These are phyloP conservation scores for Isichthys henryi DNA, from an alignment of 2,113 vertebrate genomes.

Conservation along the genomic window DNA sequence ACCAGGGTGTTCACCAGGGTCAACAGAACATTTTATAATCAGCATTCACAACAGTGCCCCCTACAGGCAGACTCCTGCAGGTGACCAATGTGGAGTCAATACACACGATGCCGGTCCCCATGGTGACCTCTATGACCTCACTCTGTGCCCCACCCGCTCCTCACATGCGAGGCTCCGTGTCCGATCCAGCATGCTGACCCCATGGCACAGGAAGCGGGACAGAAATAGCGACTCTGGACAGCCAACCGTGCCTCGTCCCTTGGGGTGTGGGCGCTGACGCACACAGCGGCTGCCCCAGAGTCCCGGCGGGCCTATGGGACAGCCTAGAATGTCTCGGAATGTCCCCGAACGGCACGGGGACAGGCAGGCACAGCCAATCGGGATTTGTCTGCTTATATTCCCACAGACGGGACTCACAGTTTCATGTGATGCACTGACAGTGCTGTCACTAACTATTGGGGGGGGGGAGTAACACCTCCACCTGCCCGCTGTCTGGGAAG, in stretches of 20 bases:
- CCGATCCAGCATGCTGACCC: background rate
- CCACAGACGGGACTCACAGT: background rate
- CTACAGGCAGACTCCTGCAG: background rate
- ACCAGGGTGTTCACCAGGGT: background rate
- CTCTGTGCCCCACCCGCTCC: background rate
- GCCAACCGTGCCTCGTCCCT: background rate
- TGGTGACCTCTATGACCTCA: background rate
- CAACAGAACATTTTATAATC: background rate
- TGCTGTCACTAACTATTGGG: background rate
- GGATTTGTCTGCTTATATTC: background rate
- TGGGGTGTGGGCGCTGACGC: background rate
- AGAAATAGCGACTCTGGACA: background rate
- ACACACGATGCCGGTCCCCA: background rate
- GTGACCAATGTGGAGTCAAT: background rate
- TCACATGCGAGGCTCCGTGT: background rate
- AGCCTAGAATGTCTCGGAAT: background rate
- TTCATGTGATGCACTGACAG: background rate
- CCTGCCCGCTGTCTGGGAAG: background rate
- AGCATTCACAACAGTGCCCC: background rate
- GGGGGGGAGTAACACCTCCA: background rate
- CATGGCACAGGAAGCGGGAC: background rate
- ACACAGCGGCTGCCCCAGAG: background rate
- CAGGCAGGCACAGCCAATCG: background rate
- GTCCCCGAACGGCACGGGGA: background rate
- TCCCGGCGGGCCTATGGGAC: background rate